These are phyloP conservation scores for Bettongia penicillata DNA, from an alignment of 2,113 vertebrate genomes.

Conservation along the genomic window DNA sequence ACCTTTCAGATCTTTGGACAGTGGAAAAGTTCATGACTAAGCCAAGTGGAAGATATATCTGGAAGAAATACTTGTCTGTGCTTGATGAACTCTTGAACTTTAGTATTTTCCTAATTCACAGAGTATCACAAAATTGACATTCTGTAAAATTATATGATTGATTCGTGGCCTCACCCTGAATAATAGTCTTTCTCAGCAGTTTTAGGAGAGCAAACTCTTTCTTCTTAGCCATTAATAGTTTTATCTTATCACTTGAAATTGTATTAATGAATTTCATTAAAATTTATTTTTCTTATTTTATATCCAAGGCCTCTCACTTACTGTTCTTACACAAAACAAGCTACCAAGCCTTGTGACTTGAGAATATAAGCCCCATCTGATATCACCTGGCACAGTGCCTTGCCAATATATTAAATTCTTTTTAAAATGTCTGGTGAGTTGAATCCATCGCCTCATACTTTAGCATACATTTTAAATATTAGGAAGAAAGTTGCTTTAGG, in stretches of 20 bases:
- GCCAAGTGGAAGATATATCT: not conserved
- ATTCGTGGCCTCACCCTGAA: not conserved
- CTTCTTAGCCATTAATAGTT: not conserved
- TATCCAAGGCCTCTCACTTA: not conserved
- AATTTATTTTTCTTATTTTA: constrained; percentile 23
- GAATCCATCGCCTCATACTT: not conserved
- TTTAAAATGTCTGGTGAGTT: not conserved
- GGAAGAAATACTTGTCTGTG: not conserved
- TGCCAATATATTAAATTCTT: not conserved
- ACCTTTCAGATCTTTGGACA: not conserved
- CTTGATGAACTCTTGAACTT: not conserved
- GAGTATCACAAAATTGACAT: not conserved
- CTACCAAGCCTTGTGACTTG: not conserved
- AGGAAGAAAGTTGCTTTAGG: not conserved
- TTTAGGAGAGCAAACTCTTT: not conserved
- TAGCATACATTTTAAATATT: not conserved
- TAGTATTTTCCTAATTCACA: not conserved
- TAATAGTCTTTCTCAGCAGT: constrained; percentile 5
- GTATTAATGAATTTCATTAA: not conserved
- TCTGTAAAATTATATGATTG: not conserved
- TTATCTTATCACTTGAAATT: constrained; percentile 26
- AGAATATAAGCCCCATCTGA: not conserved
- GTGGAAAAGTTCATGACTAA: not conserved
- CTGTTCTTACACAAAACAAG: not conserved
- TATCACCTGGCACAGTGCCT: not conserved